These are phyloP conservation scores for Sycophila texana DNA, from an alignment of 2,888 invertebrate species.

Conservation along the genomic window DNA sequence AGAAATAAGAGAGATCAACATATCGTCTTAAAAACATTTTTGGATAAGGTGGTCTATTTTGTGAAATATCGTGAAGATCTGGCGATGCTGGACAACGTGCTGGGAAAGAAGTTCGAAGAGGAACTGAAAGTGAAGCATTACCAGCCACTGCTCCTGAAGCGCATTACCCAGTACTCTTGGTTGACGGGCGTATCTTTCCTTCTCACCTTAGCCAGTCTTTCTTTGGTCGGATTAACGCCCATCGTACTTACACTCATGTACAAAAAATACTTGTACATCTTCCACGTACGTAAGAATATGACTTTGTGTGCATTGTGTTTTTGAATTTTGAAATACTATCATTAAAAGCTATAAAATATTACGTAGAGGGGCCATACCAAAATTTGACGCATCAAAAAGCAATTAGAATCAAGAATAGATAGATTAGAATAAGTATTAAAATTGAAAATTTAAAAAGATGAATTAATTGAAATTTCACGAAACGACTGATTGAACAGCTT, in stretches of 20 bases:
- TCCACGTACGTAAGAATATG: neutral
- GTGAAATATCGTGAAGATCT: slow-evolving; percentile 20
- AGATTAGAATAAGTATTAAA: no score
- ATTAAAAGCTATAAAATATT: no score
- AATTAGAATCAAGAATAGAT: no score
- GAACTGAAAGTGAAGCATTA: neutral
- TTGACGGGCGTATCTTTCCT: neutral
- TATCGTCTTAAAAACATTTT: neutral
- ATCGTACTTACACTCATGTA: neutral
- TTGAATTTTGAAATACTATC: no score
- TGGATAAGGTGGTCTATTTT: neutral
- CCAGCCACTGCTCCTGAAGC: neutral
- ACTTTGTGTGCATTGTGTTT: no score
- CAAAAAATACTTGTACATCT: slow-evolving; percentile 8
- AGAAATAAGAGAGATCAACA: no score
- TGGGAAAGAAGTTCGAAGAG: slow-evolving; percentile 6
- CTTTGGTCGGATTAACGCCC: neutral
- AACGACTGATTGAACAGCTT: no score
- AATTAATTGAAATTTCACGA: no score
- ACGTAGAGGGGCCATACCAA: no score
- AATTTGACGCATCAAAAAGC: no score
- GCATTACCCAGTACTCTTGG: neutral
- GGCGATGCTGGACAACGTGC: neutral
- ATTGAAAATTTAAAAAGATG: no score
- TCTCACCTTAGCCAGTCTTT: neutral